These are phyloP conservation scores for Noctua comes DNA, from an alignment of 2,888 invertebrate genomes.

Conservation along the genomic window DNA sequence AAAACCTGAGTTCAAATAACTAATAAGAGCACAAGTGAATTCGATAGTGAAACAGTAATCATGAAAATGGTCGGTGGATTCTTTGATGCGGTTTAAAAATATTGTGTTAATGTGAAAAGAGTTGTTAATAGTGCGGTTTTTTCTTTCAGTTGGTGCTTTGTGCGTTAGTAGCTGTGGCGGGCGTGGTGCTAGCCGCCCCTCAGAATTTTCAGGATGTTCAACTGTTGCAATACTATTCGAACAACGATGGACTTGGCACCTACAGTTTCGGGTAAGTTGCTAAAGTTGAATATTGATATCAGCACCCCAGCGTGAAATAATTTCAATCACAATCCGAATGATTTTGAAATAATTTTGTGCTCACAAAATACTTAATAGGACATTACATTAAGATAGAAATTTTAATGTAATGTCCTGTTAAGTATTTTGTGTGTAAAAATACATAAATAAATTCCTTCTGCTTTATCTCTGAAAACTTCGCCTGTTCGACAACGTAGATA, in stretches of 20 bases:
- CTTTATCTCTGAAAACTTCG: background rate
- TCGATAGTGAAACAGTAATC: conserved; percentile 71
- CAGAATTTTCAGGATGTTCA: conserved; percentile 79
- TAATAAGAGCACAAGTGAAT: conserved; percentile 73
- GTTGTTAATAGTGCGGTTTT: conserved; percentile 62
- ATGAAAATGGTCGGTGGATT: conserved; percentile 82
- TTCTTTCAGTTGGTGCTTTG: conserved; percentile 84
- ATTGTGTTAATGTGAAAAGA: conserved; percentile 48
- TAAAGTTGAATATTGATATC: background rate
- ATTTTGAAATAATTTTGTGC: background rate
- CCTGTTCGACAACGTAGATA: background rate
- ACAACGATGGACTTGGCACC: conserved; percentile 82
- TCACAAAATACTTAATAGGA: no score
- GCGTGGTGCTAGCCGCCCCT: conserved; percentile 74
- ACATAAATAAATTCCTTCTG: background rate
- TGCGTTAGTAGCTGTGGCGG: conserved; percentile 78
- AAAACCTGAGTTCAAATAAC: conserved; percentile 78
- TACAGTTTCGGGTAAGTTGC: conserved; percentile 80
- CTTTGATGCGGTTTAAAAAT: background rate
- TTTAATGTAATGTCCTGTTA: no score
- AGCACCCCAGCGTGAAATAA: background rate
- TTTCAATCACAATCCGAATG: background rate
- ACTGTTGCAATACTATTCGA: conserved; percentile 78
- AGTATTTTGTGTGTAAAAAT: no score
- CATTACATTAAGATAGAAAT: no score